Evolutionary conservation across 35 echinoderm and acorn worm genomes (phyloP).

Genomic region (Holothuria glaberrima): DNA sequence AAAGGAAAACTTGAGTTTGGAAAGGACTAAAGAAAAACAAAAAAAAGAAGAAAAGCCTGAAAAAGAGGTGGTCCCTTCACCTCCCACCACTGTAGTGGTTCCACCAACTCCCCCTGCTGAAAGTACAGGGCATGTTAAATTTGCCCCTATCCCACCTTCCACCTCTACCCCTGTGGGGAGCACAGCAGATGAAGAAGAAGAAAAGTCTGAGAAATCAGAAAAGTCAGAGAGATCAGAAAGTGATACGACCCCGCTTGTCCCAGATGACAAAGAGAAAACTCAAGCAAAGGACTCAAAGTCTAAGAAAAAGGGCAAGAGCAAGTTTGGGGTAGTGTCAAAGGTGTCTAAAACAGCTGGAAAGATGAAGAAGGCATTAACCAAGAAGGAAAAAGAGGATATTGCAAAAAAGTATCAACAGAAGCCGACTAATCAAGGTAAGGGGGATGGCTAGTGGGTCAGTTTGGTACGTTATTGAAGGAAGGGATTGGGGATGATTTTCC

Average conservation of each 20-base stretch:
- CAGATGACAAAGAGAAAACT: not conserved
- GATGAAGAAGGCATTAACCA: conserved; percentile 19
- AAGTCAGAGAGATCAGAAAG: not conserved
- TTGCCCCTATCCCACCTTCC: not conserved
- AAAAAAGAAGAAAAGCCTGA: not conserved
- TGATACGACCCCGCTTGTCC: not conserved
- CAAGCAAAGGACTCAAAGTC: not conserved
- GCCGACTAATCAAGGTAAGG: not conserved
- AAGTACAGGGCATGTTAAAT: not conserved
- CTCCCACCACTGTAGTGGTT: too few species aligned
- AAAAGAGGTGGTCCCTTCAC: too few species aligned
- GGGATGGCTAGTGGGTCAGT: too few species aligned
- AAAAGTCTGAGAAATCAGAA: too few species aligned
- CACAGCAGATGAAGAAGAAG: too few species aligned
- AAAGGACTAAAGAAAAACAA: too few species aligned
- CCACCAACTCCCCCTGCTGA: not conserved
- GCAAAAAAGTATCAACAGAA: not conserved
- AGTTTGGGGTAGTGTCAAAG: not conserved
- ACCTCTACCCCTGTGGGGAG: not conserved
- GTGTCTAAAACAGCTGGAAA: conserved; percentile 27
- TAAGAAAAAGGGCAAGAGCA: not conserved
- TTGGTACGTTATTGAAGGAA: too few species aligned
- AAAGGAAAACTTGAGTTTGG: conserved; percentile 14
- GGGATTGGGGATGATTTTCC: too few species aligned
- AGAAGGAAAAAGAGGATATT: not conserved